A percentile compares a stretch with the other conserved stretches of the same genome.
Evolutionary conservation across 2,797 vertebrate species (phyloP).

Genomic region (Acropternis orthonyx): DNA sequence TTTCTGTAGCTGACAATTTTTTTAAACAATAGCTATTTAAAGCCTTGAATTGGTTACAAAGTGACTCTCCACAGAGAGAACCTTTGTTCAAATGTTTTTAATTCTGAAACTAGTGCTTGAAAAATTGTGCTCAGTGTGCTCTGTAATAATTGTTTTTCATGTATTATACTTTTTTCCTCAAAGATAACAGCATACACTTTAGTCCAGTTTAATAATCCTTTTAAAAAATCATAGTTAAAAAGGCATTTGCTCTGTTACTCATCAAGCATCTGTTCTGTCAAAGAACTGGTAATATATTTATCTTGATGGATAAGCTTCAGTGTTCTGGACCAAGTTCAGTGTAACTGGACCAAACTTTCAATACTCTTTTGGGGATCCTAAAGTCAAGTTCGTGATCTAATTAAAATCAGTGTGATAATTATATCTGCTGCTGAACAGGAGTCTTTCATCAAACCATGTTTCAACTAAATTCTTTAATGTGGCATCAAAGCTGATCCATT

Average conservation of each 20-base stretch:
- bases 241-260: conserved; percentile 25
- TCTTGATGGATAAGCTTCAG: conserved; percentile 39
- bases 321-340: conserved; percentile 13
- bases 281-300: conserved; percentile 14
- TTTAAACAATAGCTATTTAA: conserved; percentile 47
- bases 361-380: not conserved
- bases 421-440: not conserved
- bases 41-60: conserved; percentile 37
- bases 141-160: conserved; percentile 31
- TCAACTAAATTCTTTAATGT: not conserved
- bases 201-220: conserved; percentile 9
- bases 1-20: not conserved
- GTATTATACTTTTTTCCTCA: not conserved
- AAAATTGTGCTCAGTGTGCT: conserved; percentile 8
- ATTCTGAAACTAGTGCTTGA: conserved; percentile 16
- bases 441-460: conserved; percentile 1
- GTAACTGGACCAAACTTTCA: conserved; percentile 26
- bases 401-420: conserved; percentile 44
- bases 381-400: conserved; percentile 45
- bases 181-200: conserved; percentile 12
- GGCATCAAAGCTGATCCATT: conserved; percentile 10
- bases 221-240: conserved; percentile 2
- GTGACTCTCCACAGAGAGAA: not conserved
- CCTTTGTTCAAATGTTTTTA: conserved; percentile 29
- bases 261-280: conserved; percentile 27